These are phyloP conservation scores for Dermolepida albohirtum DNA, from an alignment of 2,888 invertebrate genomes.

Conservation along the genomic window DNA sequence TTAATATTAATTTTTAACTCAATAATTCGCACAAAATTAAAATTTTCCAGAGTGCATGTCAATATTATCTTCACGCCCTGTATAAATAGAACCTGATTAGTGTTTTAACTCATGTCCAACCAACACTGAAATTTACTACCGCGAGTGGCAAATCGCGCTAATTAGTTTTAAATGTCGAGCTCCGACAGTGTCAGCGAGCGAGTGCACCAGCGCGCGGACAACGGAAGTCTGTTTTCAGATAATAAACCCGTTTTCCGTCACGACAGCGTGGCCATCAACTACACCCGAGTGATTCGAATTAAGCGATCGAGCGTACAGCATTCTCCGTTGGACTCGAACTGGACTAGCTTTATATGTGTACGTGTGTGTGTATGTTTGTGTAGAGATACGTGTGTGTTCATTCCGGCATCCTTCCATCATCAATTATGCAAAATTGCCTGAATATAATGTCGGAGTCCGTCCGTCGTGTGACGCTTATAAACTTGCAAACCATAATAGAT, in stretches of 20 bases:
- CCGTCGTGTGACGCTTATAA: constrained; percentile 20
- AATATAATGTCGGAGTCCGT: constrained; percentile 12
- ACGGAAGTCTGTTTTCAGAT: constrained; percentile 36
- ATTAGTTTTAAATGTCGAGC: constrained; percentile 38
- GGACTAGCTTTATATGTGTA: no score
- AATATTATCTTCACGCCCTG: no score
- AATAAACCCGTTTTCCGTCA: constrained; percentile 39
- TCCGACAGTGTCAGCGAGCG: no score
- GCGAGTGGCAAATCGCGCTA: constrained; percentile 36
- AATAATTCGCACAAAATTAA: no score
- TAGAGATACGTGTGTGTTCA: no score
- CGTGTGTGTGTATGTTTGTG: no score
- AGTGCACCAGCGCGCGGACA: constrained; percentile 9
- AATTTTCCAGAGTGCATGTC: no score
- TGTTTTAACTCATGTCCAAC: constrained; percentile 8
- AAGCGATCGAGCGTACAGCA: constrained; percentile 10
- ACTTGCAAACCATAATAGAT: constrained; percentile 31
- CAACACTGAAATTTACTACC: constrained; percentile 20
- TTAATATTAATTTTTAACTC: no score
- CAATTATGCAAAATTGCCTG: constrained; percentile 39
- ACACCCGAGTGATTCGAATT: constrained; percentile 5
- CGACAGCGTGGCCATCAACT: constrained; percentile 12
- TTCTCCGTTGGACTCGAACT: no score
- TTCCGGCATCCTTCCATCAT: constrained; percentile 13
- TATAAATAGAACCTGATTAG: constrained; percentile 1